Evolutionary conservation across 2,113 vertebrate species (phyloP), one percentile per base, ranked within the genome.

Genomic region (Zosterops borbonicus): DNA sequence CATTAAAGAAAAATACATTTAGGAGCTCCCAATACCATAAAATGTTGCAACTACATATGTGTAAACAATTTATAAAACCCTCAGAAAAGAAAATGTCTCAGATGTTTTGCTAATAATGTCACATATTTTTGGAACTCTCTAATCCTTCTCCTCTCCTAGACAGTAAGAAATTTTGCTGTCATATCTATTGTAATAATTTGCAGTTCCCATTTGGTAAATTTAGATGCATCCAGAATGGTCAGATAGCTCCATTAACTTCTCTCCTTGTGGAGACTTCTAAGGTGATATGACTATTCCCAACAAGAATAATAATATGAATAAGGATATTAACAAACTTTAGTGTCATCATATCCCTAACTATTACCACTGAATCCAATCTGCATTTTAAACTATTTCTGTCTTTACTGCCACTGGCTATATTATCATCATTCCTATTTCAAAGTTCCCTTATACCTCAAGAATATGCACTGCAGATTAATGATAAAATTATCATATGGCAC

Each of bases 351-450:
- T 63, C 33, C 25, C 20, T 65, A 67, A 47, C 3, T 68, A 44
- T 80, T 83, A 83, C 25, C 17, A 77, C 14, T 41, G 46, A 58
- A 77, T 91, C 18, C 28, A 89, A 50, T 83, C 55, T 70, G 18
- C 35, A 74, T 89, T 94, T 94, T 89, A 92, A 92, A 80, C 39
- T 78, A 65, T 53, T 89, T 73, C 42, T 91, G 42, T 12, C 21
- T 88, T 81, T 47, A 25, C 14, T 80, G 37, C 28, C 49, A 28
- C 29, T 77, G 55, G 17, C 35, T 70, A 37, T 42, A 58, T 47
- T 89, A 50, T 31, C 55, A 58, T 62, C 29, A 62, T 69, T 74
- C 18, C 23, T 74, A 42, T 67, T 73, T 80, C 29, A 69, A 69
- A 62, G 24, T 33, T 53, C 19, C 9, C 27, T 14, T 79, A 4